These are phyloP conservation scores for Mastigias papua DNA, from an alignment of 30 jellyfish, hydroid and myxozoan species.

Conservation along the genomic window DNA sequence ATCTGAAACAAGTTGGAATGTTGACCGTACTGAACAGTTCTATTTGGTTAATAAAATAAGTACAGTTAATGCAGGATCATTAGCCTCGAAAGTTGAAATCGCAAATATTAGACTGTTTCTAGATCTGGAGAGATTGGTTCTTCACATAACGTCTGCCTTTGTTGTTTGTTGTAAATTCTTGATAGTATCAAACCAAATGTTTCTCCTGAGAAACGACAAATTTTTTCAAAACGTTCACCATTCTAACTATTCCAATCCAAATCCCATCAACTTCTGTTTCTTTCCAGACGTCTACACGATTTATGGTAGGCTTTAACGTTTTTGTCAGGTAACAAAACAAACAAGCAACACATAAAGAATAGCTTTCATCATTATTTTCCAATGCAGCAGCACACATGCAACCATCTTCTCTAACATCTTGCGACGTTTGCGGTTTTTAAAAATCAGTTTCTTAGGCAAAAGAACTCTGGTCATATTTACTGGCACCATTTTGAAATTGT, in stretches of 20 bases:
- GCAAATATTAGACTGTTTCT: too few species aligned
- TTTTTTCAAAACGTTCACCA: constrained; percentile 56
- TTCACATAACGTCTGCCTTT: neutral
- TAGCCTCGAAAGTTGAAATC: too few species aligned
- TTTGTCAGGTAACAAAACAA: constrained; percentile 1
- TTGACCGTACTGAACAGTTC: too few species aligned
- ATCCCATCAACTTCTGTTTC: constrained; percentile 78
- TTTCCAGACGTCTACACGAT: constrained; percentile 62
- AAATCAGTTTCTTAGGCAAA: constrained; percentile 31
- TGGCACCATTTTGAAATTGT: neutral
- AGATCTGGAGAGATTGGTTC: constrained; percentile 37
- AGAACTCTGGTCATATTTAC: constrained; percentile 27
- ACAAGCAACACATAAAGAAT: constrained; percentile 8
- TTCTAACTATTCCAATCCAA: constrained; percentile 53
- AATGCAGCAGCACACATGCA: constrained; percentile 30
- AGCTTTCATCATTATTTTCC: constrained; percentile 11
- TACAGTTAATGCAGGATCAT: too few species aligned
- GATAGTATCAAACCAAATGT: constrained; percentile 51
- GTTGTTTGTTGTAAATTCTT: constrained; percentile 43
- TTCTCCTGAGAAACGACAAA: constrained; percentile 47
- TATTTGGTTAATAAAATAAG: too few species aligned
- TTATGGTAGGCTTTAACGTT: neutral
- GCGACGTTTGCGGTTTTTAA: constrained; percentile 61
- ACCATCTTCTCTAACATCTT: constrained; percentile 29
- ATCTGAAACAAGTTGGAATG: too few species aligned